Base-by-base conservation (phyloP, 2,888 invertebrate genomes). In the Dolichopus griseipennis region DNA sequence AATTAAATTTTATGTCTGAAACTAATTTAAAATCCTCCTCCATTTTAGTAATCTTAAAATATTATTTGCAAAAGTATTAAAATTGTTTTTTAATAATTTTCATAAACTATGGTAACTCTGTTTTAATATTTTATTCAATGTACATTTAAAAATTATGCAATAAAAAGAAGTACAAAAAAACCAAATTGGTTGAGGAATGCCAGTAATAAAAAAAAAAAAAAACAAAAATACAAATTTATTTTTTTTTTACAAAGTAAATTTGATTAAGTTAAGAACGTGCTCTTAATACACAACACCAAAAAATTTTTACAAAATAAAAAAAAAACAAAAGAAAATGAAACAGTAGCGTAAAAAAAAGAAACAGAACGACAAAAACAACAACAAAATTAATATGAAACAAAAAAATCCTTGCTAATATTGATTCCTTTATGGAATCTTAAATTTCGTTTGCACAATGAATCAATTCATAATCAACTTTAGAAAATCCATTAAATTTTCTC, bases 181-280 rank as follows among this genome's bases (percentile, higher is more conserved):
- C 5, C 27, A 27, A 27, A 27, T 27, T 37, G 8, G 2, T 37
- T 37, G 37, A 37, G 12, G 37, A 10, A 27, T 27, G 27, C 27
- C 27, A 27, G 27, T 27, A 27, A 27, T 4, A 27, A 27, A 5
- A 27, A 27, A 27, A 27, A 27, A 27, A 27, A 37, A 37, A 37
- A 2, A 9, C 37, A 37, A 37, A 37, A 37, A 37, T 10, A 37
- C 12, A 52, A 52, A 52, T 52, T 52, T 27, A 27, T 27, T 27
- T 27, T 27, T 27, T 27, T 27, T 27, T 27, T 52, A 52, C 52
- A 52, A 52, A 52, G 15, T n/a, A 52, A 52, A 52, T 52, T 52
- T 52, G 52, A 52, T 52, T 52, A 52, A 52, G 52, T 52, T 52
- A 52, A 52, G 52, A 18, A 52, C 52, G 52, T 52, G 52, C 52